Evolutionary conservation across 2,797 vertebrate genomes (phyloP).

Genomic region (Coilia nasus): DNA sequence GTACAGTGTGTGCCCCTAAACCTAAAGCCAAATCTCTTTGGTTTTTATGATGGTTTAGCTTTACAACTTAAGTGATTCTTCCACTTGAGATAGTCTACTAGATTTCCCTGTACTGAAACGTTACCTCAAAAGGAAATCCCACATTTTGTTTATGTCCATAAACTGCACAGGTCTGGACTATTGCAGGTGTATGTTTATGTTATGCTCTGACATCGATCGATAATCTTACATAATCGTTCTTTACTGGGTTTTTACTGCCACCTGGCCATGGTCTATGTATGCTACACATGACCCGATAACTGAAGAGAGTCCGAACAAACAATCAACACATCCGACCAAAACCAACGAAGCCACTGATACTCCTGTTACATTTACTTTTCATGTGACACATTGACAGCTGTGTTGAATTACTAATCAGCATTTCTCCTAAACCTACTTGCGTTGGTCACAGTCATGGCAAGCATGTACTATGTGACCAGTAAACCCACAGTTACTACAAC

Average conservation of each 20-base stretch:
- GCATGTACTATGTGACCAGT: not conserved
- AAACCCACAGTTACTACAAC: not conserved
- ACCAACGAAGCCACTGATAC: not conserved
- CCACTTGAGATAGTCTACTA: too few species aligned
- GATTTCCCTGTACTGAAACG: too few species aligned
- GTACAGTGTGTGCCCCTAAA: too few species aligned
- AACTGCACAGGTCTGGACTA: not conserved
- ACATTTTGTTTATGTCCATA: not conserved
- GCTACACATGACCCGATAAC: not conserved
- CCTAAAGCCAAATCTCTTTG: too few species aligned
- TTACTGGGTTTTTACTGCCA: not conserved
- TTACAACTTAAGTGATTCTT: too few species aligned
- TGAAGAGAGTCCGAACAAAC: not conserved
- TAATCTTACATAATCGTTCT: slow-evolving; percentile 40
- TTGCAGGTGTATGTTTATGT: not conserved
- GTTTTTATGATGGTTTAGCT: too few species aligned
- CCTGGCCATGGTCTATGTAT: slow-evolving; percentile 1
- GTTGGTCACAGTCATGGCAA: not conserved
- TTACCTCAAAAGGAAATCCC: too few species aligned
- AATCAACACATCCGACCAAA: not conserved
- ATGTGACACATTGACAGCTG: not conserved
- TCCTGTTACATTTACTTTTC: not conserved
- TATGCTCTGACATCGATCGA: not conserved
- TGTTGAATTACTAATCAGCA: not conserved
- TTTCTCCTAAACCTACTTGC: not conserved